Conservation (phyloP, 2,888 invertebrate species). For the Macroteleia sp. region DNA sequence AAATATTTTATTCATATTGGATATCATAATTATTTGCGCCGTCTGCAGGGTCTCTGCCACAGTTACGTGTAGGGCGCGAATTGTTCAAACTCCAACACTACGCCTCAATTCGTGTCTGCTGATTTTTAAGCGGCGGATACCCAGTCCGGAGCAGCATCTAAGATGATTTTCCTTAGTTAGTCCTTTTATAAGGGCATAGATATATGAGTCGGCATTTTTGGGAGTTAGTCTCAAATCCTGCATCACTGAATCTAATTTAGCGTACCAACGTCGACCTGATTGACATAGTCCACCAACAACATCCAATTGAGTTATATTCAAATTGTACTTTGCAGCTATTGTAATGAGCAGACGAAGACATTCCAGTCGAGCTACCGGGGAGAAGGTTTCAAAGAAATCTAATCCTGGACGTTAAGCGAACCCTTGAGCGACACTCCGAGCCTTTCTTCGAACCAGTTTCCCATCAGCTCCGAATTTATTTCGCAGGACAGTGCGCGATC, state of each 20-base stretch:
- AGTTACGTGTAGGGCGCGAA: background rate
- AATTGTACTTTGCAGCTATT: background rate
- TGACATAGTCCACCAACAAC: background rate
- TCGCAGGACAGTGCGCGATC: constrained; percentile 28
- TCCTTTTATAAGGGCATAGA: constrained; percentile 10
- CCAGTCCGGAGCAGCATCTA: too few species aligned
- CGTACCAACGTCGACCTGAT: background rate
- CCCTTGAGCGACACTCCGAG: constrained; percentile 60
- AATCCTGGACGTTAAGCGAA: constrained; percentile 54
- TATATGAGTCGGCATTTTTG: background rate
- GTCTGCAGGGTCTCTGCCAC: too few species aligned
- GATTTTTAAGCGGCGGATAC: background rate
- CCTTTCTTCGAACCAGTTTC: constrained; percentile 52
- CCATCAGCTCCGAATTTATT: constrained; percentile 56
- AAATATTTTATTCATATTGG: too few species aligned
- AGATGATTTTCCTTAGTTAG: background rate
- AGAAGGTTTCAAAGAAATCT: background rate
- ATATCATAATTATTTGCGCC: too few species aligned
- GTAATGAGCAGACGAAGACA: background rate
- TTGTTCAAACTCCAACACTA: background rate
- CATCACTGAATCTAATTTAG: background rate
- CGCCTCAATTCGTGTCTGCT: background rate
- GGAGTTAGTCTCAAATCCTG: background rate
- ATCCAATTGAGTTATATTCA: background rate
- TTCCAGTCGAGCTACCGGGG: background rate